Evolutionary conservation across 2,113 vertebrate genomes (phyloP).

Genomic region (Archilochus colubris): DNA sequence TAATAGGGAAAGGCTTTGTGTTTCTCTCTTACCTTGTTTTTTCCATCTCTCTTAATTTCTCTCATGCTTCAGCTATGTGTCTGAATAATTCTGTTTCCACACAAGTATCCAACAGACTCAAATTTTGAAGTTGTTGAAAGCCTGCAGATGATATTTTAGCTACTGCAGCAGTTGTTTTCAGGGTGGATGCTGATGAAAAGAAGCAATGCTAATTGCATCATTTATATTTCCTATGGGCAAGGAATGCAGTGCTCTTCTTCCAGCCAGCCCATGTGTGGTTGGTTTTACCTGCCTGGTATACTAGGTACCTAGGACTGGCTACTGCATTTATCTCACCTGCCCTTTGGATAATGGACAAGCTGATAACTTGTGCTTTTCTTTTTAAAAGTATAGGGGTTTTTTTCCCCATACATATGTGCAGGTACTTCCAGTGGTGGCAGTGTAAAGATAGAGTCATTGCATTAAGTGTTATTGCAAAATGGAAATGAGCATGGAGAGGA

Average conservation of each 20-base stretch:
- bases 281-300: not conserved
- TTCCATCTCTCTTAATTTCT: not conserved
- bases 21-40: not conserved
- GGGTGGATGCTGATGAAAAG: not conserved
- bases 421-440: not conserved
- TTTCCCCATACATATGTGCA: fast-evolving
- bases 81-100: not conserved
- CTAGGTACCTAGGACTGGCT: not conserved
- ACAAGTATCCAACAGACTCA: not conserved
- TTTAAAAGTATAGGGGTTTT: not conserved
- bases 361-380: not conserved
- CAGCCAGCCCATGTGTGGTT: fast-evolving
- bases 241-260: not conserved
- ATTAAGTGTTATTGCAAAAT: not conserved
- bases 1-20: not conserved
- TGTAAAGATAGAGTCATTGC: not conserved
- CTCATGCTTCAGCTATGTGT: fast-evolving
- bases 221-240: not conserved
- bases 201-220: not conserved
- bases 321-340: not conserved
- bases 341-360: not conserved
- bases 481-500: not conserved
- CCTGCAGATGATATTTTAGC: not conserved
- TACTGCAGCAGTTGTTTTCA: not conserved
- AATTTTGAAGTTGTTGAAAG: not conserved